Conservation (phyloP, 2,888 invertebrate genomes). For the Cataglyphis cursor region DNA sequence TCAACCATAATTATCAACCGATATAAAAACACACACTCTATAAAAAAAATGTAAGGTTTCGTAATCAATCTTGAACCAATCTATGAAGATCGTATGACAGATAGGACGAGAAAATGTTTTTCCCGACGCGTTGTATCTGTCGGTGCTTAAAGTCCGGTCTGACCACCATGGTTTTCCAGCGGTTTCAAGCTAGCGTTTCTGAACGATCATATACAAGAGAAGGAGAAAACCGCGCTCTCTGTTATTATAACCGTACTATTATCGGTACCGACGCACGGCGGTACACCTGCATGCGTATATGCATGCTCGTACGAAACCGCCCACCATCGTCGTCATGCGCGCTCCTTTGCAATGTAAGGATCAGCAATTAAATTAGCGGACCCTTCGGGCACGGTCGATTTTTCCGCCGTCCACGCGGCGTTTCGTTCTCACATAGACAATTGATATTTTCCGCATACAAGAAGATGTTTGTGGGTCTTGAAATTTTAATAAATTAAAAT, state of each 20-base stretch:
- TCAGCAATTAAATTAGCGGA: slow-evolving; percentile 75
- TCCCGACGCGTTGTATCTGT: slow-evolving; percentile 35
- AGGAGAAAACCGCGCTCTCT: slow-evolving; percentile 63
- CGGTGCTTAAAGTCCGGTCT: slow-evolving; percentile 41
- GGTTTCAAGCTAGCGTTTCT: slow-evolving; percentile 43
- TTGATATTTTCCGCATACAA: not conserved
- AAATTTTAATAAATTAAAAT: slow-evolving; percentile 22
- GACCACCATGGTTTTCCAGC: slow-evolving; percentile 35
- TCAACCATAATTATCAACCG: not conserved
- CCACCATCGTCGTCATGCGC: slow-evolving; percentile 60
- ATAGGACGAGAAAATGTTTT: slow-evolving; percentile 51
- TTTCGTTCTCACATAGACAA: slow-evolving; percentile 15
- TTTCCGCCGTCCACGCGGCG: slow-evolving; percentile 31
- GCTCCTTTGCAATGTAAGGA: slow-evolving; percentile 57
- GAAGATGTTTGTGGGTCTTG: not conserved
- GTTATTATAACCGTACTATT: slow-evolving; percentile 82
- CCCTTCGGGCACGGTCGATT: slow-evolving; percentile 30
- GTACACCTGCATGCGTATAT: slow-evolving; percentile 73
- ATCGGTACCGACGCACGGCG: slow-evolving; percentile 71
- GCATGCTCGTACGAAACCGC: slow-evolving; percentile 39
- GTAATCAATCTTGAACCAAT: not conserved
- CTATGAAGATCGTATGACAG: slow-evolving; percentile 46
- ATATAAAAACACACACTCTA: not conserved
- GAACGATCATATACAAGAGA: slow-evolving; percentile 29
- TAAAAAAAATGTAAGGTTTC: slow-evolving; percentile 3